A percentile compares a stretch with the other conserved stretches of the same genome.
Evolutionary conservation across 2,113 vertebrate genomes (phyloP).

Genomic region (Microcebus tavaratra): DNA sequence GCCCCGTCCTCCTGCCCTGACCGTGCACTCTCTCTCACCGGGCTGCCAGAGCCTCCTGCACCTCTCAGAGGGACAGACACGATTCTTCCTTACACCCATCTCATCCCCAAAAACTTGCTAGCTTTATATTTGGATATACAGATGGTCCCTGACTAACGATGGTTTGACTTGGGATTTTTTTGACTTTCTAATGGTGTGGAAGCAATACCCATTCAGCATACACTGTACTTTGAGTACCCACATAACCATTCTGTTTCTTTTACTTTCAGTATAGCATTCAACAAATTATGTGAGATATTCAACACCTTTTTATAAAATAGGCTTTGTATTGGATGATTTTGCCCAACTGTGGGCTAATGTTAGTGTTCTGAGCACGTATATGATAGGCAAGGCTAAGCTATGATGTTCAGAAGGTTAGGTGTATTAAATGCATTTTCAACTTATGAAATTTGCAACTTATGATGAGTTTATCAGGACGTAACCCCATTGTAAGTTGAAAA

Average conservation of each 20-base stretch:
- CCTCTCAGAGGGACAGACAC: neutral
- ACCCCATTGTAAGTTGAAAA: neutral
- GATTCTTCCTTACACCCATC: neutral
- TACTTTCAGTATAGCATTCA: neutral
- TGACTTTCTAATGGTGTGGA: neutral
- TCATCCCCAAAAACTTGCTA: neutral
- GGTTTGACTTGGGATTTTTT: neutral
- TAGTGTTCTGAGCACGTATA: neutral
- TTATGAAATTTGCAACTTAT: neutral
- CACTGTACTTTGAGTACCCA: neutral
- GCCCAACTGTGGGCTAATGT: neutral
- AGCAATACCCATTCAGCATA: neutral
- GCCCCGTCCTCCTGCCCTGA: rapidly evolving
- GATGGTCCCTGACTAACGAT: neutral
- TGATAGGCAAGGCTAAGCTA: neutral
- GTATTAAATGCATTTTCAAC: neutral
- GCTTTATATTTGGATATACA: neutral
- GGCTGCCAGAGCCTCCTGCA: neutral
- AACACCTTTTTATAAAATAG: neutral
- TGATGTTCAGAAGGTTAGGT: neutral
- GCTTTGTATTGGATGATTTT: neutral
- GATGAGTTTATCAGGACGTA: neutral
- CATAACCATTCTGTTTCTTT: neutral
- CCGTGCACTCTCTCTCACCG: rapidly evolving
- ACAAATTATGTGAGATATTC: neutral